Evolutionary conservation across 2,113 vertebrate genomes (phyloP).

Genomic region (Pangasianodon hypophthalmus): DNA sequence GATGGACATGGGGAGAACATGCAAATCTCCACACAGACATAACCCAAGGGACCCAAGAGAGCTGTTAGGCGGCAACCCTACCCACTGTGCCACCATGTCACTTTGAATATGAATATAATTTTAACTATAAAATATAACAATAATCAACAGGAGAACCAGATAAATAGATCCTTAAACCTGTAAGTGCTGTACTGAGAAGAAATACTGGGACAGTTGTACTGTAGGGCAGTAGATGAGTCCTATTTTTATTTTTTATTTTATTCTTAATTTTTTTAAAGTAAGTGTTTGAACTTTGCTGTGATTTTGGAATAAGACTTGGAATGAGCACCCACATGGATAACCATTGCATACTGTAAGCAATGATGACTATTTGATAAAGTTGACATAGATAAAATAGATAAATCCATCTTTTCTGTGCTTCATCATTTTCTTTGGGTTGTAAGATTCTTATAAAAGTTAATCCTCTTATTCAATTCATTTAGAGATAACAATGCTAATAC

Average conservation of each 20-base stretch:
- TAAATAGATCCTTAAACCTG: neutral
- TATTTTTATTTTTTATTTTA: too few relatives aligned
- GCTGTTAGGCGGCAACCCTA: neutral
- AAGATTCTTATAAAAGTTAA: neutral
- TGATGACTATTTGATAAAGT: neutral
- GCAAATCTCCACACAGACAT: neutral
- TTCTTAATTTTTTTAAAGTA: too few relatives aligned
- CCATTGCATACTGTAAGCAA: neutral
- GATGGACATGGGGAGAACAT: neutral
- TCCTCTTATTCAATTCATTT: neutral
- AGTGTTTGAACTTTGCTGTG: neutral
- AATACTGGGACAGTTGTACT: neutral
- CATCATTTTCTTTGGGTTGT: neutral
- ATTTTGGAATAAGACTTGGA: neutral
- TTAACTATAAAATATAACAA: neutral
- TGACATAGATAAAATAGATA: neutral
- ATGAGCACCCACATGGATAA: neutral
- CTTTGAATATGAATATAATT: neutral
- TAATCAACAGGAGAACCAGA: neutral
- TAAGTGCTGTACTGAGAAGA: neutral
- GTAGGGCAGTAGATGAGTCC: neutral
- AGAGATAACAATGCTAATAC: neutral
- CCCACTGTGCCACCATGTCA: neutral
- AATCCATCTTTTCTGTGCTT: neutral
- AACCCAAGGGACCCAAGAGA: neutral